Evolutionary conservation across 2,113 vertebrate species (phyloP), one percentile per base, ranked within the genome.

Genomic region (Tiliqua scincoides): DNA sequence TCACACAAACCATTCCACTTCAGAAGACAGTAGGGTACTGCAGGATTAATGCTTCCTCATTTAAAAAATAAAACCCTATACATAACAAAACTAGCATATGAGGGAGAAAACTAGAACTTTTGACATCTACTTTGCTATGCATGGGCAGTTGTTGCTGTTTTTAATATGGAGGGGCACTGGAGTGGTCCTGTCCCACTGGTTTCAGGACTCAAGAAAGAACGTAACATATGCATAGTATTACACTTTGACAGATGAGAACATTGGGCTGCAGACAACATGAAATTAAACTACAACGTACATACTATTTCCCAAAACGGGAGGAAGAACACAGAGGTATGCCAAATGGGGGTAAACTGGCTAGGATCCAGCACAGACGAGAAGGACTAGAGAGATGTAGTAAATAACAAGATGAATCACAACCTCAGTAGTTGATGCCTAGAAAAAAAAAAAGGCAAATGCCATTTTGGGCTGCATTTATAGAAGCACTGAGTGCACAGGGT

Each of bases 371-470:
- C 37, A 83, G 70, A 62, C 11, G 15, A 61, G n/a, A 80, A 62
- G 27, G 77, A 52, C 27, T 21, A 71, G 52, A 27, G 65, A 61
- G 52, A 32, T 59, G 59, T 3, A 52, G 57, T 80, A 68, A 80
- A 80, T 86, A 27, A 80, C 68, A 80, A 61, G 30, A 11, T n/a
- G n/a, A 73, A 86, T 48, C 61, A 72, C 68, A 86, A 80, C 80
- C 77, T 80, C 77, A 80, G 68, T 21, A 35, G 57, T 37, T 63
- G 37, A 79, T 79, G 67, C 4, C 37, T 62, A 10, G 61, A 65
- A 77, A 17, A 65, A 77, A 17, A 65, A 54, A 72, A 35, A 63
- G 57, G 40, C 65, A 25, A 48, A 62, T 72, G 23, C 27, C 57
- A 86, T 80, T 86, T 80, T 73, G 6, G 57, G n/a, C 67, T 86